Percentiles rank a stretch among this genome's conserved stretches.
Evolutionary conservation across 2,888 invertebrate species (phyloP).

Genomic region (Danaus chrysippus): DNA sequence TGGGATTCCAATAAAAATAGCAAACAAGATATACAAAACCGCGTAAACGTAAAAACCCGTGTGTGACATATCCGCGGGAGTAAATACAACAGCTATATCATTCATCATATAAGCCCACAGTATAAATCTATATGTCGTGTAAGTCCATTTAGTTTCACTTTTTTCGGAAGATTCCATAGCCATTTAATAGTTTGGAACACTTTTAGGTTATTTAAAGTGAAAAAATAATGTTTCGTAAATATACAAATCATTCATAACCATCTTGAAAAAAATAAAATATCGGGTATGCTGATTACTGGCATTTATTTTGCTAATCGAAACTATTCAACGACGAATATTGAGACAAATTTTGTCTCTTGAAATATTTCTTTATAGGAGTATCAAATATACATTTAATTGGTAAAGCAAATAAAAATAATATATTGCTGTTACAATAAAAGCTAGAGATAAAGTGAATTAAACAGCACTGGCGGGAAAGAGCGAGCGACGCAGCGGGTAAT

Average conservation of each 20-base stretch:
- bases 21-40: conserved; percentile 42
- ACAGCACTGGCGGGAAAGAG: conserved; percentile 46
- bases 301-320: too few relatives aligned
- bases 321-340: too few relatives aligned
- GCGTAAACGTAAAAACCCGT: conserved; percentile 52
- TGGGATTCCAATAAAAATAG: conserved; percentile 62
- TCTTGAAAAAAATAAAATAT: too few relatives aligned
- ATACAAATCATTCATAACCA: too few relatives aligned
- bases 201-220: too few relatives aligned
- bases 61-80: conserved; percentile 53
- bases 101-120: conserved; percentile 66
- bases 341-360: not conserved
- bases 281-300: too few relatives aligned
- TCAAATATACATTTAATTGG: conserved; percentile 16
- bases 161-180: not conserved
- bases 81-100: conserved; percentile 49
- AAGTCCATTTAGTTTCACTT: conserved; percentile 30
- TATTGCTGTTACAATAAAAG: conserved; percentile 63
- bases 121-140: conserved; percentile 53
- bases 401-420: conserved; percentile 38
- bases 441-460: conserved; percentile 73
- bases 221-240: too few relatives aligned
- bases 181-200: not conserved
- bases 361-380: not conserved
- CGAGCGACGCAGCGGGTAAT: conserved; percentile 71